Percentiles rank a stretch among this genome's conserved stretches.
Evolutionary conservation across 2,888 invertebrate species (phyloP).

Genomic region (Orthosia incerta): DNA sequence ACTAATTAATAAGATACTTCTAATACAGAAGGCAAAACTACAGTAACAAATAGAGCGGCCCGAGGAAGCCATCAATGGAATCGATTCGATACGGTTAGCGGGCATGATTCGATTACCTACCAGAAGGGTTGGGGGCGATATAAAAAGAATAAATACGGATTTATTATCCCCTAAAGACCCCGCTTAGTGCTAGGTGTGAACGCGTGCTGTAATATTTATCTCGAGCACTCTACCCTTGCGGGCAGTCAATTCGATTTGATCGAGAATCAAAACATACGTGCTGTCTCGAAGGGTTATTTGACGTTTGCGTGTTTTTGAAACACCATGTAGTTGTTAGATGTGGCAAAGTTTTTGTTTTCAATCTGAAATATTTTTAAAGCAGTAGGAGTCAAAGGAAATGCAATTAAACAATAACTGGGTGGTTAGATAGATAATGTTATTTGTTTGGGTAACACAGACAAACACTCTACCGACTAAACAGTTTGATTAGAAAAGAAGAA

Average conservation of each 20-base stretch:
- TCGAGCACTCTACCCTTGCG: conserved; percentile 79
- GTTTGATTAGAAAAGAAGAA: too few relatives aligned
- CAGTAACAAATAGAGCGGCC: conserved; percentile 40
- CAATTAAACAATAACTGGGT: too few relatives aligned
- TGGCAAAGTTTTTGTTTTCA: neutral
- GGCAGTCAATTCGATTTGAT: conserved; percentile 86
- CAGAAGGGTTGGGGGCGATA: conserved; percentile 83
- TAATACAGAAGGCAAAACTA: conserved; percentile 18
- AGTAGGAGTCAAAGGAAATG: too few relatives aligned
- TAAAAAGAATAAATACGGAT: conserved; percentile 91
- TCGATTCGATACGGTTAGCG: conserved; percentile 86
- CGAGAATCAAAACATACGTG: conserved; percentile 84
- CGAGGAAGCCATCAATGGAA: conserved; percentile 69
- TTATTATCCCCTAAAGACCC: conserved; percentile 89
- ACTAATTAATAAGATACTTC: neutral
- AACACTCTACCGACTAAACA: too few relatives aligned
- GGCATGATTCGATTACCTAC: conserved; percentile 86
- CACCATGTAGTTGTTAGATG: neutral
- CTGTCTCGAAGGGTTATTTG: conserved; percentile 70
- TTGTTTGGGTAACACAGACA: too few relatives aligned
- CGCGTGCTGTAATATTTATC: conserved; percentile 88
- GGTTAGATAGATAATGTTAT: too few relatives aligned
- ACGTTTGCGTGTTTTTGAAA: conserved; percentile 15
- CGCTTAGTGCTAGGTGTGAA: conserved; percentile 89
- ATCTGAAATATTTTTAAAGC: neutral